Evolutionary conservation across 2,797 vertebrate species (phyloP), one percentile per base, ranked within the genome.

Genomic region (Takifugu rubripes): DNA sequence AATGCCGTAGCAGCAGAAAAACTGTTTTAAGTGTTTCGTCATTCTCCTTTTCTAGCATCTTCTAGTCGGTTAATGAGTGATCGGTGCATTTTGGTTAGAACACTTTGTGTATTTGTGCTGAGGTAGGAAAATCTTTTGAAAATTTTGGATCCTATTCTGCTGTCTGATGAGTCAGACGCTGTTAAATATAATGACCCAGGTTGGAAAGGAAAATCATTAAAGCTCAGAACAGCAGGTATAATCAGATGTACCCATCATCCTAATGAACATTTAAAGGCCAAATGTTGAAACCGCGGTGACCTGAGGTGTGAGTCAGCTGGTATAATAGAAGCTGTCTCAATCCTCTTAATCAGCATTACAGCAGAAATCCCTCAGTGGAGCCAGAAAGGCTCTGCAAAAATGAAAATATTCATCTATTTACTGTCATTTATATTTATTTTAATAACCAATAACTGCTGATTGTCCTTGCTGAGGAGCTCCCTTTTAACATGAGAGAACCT

Each of bases 181-280:
- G 40, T 63, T 61, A 57, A 24, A 44, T 48, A 31, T 54, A 63
- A 75, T 61, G 15, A 64, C 21, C 24, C 54, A 25, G 27, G 16
- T 33, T 0, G 25, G 31, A 70, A 69, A 16, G 33, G 33, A 29
- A 58, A 69, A 33, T 1, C 52, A 70, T 50, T 15, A 56, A 44
- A 49, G 47, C 25, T 12, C 36, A 52, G 52, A 24, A 10, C 33
- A 54, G 5, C 24, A 31, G 1, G 12, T 17, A 40, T 50, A 61
- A 70, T 64, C 17, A 50, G 45, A 55, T 54, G 12, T 61, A 25
- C 21, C 53, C 25, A 40, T 31, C 49, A 2, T 14, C 11, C 29
- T 43, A 48, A 61, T 11, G 51, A 27, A 61, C 12, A 15, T 44
- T 57, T 60, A 44, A 25, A 26, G 0, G 0, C 6, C 46, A 57